phyloP scores from a whole-genome alignment of 2,113 vertebrate species.

The Nematolebias whitei region DNA sequence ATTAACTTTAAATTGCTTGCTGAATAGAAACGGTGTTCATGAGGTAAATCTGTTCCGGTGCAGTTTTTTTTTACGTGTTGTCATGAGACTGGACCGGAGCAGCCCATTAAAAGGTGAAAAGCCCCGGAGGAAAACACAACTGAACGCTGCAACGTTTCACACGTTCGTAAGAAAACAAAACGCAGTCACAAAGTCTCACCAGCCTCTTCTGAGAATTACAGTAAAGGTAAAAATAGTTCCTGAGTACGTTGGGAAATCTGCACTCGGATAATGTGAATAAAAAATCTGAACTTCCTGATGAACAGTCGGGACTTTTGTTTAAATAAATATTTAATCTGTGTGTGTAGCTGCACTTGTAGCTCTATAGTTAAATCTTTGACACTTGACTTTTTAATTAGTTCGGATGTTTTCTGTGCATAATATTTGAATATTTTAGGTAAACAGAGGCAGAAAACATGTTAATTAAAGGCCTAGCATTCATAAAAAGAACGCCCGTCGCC shows the following conservation, averaged over 20 bases:
- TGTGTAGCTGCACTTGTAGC: no score
- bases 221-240: neutral
- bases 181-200: neutral
- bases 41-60: no score
- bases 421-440: no score
- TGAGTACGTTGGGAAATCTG: neutral
- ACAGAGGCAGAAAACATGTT: no score
- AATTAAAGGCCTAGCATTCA: no score
- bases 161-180: neutral
- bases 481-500: no score
- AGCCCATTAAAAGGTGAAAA: slow-evolving; percentile 18
- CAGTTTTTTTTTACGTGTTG: neutral
- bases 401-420: no score
- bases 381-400: no score
- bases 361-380: no score
- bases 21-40: neutral
- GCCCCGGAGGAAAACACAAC: neutral
- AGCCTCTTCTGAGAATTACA: neutral
- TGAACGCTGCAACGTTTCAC: no score
- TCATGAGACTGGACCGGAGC: neutral
- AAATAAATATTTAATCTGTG: no score
- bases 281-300: neutral
- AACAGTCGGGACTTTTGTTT: neutral
- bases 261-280: neutral
- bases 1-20: neutral